Base-by-base conservation (phyloP, 2,888 invertebrate genomes). In the Esperia sulphurella region DNA sequence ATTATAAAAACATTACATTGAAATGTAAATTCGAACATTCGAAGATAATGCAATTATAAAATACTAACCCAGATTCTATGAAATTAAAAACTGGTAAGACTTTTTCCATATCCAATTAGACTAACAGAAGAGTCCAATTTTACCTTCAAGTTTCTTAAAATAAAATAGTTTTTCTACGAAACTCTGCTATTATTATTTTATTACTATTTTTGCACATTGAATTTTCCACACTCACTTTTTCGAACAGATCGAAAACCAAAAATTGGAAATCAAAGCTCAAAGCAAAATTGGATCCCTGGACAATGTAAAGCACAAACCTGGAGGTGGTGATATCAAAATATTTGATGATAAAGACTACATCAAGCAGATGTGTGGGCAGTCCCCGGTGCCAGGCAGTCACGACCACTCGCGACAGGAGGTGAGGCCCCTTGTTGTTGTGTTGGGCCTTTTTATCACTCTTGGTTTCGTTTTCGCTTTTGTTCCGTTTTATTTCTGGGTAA, bases 321-420 rank as follows among this genome's bases (percentile, higher is more conserved):
- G 97, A 65, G 98, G 98, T 54, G 98, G 98, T 43, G 96, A 97
- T 63, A 95, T 96, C 88, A 97, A 97, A 91, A 97, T 97, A 74
- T 97, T 96, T 83, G 96, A 97, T 79, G 97, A 97, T 87, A 96
- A 95, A 90, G 95, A 95, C 57, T 97, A 97, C 91, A 92, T 96
- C 80, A 95, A 95, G 89, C 96, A 96, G 90, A 91, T 91, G 76
- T 91, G 68, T 50, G 88, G 83, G 14, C 76, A 75, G 47, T 84
- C 89, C 14, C 83, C 89, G 50, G 65, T 81, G 48, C 85, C 85
- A 12, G 76, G 76, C 58, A 82, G 81, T 55, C 74, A 68, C 58
- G 75, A 72, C 51, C 77, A 81, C 45, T 89, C 90, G 38, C 78
- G 85, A 52, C 88, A 89, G 79, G 90, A 90, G 90, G 90, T 90